phyloP scores from a whole-genome alignment of 2,113 vertebrate species.

The Aegithalos caudatus region DNA sequence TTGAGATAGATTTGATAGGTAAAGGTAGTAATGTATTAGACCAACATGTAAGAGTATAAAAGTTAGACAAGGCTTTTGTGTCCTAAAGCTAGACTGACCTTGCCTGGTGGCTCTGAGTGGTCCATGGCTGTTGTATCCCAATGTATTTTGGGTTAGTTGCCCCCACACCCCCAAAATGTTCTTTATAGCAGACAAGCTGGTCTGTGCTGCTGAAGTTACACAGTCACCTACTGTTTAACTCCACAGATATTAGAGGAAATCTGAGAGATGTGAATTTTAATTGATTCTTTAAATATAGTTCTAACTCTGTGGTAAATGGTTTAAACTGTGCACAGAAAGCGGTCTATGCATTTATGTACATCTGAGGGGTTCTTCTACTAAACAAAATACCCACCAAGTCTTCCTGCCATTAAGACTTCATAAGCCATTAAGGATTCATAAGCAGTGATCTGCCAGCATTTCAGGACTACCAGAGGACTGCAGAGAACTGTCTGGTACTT shows the following conservation, averaged over 20 bases:
- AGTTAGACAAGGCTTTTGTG: background rate
- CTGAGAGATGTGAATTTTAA: background rate
- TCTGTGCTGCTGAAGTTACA: background rate
- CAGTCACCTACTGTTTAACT: background rate
- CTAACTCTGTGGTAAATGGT: background rate
- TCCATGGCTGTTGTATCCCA: background rate
- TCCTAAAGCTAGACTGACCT: background rate
- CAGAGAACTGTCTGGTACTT: background rate
- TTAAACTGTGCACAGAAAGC: background rate
- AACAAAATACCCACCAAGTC: background rate
- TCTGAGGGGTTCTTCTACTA: background rate
- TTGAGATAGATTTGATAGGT: background rate
- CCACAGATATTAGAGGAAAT: background rate
- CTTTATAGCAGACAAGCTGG: background rate
- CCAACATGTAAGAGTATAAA: background rate
- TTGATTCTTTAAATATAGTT: background rate
- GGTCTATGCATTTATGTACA: background rate
- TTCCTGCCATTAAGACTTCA: background rate
- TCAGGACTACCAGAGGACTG: background rate
- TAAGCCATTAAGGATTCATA: no score
- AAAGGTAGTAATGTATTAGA: background rate
- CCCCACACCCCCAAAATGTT: accelerated
- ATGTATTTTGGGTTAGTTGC: background rate
- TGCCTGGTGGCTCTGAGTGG: background rate
- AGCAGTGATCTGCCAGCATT: background rate